phyloP scores from a whole-genome alignment of 2,888 invertebrate species.

The Scaeva pyrastri region DNA sequence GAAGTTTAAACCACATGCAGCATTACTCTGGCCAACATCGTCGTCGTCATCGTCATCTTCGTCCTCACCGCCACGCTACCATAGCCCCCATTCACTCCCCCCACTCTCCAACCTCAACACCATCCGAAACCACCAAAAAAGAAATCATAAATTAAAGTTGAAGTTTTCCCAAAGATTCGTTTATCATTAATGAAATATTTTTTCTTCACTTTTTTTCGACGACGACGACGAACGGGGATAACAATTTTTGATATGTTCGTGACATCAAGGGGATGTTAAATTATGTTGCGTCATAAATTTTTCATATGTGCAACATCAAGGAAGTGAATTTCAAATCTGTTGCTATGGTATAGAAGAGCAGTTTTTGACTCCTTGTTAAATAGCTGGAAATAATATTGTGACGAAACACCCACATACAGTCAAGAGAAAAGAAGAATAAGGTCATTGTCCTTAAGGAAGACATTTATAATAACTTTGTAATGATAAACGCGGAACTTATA shows the following conservation, averaged over 20 bases:
- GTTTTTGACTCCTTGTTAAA: too few species aligned
- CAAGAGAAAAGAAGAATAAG: too few species aligned
- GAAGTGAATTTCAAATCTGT: constrained; percentile 31
- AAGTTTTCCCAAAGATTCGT: constrained; percentile 57
- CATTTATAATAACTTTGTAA: too few species aligned
- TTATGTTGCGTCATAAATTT: constrained; percentile 51
- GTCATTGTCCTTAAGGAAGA: too few species aligned
- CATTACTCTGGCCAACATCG: not conserved
- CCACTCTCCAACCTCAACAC: too few species aligned
- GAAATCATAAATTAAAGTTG: constrained; percentile 42
- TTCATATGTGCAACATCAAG: constrained; percentile 25
- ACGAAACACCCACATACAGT: too few species aligned
- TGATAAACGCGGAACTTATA: too few species aligned
- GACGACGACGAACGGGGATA: not conserved
- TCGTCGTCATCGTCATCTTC: too few species aligned
- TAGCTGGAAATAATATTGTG: too few species aligned
- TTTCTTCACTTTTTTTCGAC: not conserved
- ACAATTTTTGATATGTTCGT: constrained; percentile 19
- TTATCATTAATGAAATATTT: constrained; percentile 62
- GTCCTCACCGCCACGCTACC: too few species aligned
- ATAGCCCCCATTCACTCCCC: not conserved
- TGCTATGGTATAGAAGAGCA: not conserved
- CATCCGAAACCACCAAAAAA: constrained; percentile 15
- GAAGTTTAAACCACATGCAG: constrained; percentile 28
- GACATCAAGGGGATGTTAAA: constrained; percentile 17